Evolutionary conservation across 2,888 invertebrate species (phyloP), one percentile per base, ranked within the genome.

Genomic region (Cremastinae sp.): DNA sequence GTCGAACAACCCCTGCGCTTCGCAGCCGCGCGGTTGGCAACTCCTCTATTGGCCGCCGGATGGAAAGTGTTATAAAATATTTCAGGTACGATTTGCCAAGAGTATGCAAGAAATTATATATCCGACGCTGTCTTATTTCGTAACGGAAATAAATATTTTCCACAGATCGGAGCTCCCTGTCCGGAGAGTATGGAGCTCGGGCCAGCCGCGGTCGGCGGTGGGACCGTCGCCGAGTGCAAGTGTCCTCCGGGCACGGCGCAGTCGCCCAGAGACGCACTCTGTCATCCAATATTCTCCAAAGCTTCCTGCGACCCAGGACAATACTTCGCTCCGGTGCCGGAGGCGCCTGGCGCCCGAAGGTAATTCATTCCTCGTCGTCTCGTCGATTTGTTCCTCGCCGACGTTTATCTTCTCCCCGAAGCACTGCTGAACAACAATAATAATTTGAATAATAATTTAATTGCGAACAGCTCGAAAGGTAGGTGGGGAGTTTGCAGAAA

Each of bases 41-140:
- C 92, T 96, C 86, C 92, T 96, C 68, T 96, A 94, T 89, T 96
- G 96, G 96, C 94, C 96, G 7, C 92, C 93, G 0, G 94, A 96
- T 87, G 94, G 95, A 78, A 94, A 95, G 89, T 96, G 96, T 90
- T 96, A 96, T 88, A 95, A 95, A 87, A 96, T 96, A 89, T 96
- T 96, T 86, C 94, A 95, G 92, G 94, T 93, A 86, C 77, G 74
- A n/a, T n/a, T 22, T 58, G 9, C 20, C 10, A 16, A 41, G 62
- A 56, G 41, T 66, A 72, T 51, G 65, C 61, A 69, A 16, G 18
- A 28, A 65, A 61, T n/a, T 68, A 80, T 45, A 41, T 53, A 68
- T 71, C n/a, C 36, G 62, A 41, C 49, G 47, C n/a, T n/a, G n/a
- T n/a, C n/a, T n/a, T 56, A 20, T 38, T 64, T 70, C n/a, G 18